These are phyloP conservation scores for Melinopterus prodromus DNA, from an alignment of 2,888 invertebrate genomes.

Conservation along the genomic window DNA sequence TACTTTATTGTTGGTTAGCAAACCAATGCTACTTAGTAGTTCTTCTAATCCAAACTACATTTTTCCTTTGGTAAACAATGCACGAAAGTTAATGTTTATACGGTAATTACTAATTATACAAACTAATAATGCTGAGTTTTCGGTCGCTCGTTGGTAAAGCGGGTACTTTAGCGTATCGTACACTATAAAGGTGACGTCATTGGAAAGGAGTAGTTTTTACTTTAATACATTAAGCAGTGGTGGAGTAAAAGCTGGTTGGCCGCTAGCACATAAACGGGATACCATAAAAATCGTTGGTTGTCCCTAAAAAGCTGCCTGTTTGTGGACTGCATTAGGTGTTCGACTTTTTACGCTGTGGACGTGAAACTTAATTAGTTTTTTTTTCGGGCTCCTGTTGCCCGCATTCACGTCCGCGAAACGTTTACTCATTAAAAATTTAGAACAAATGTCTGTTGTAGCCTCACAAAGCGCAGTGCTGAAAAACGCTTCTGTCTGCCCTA, in stretches of 20 bases:
- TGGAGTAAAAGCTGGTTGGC: background rate
- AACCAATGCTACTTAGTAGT: too few relatives aligned
- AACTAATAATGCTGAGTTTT: too few relatives aligned
- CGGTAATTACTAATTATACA: too few relatives aligned
- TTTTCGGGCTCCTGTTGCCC: background rate
- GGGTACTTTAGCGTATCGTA: too few relatives aligned
- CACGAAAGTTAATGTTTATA: too few relatives aligned
- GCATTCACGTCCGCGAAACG: background rate
- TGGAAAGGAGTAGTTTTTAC: too few relatives aligned
- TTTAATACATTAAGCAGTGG: background rate
- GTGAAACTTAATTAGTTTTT: background rate
- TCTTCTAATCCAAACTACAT: too few relatives aligned
- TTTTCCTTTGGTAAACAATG: too few relatives aligned
- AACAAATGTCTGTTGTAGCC: background rate
- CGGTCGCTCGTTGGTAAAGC: too few relatives aligned
- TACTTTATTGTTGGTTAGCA: too few relatives aligned
- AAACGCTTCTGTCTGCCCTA: background rate
- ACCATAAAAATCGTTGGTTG: background rate
- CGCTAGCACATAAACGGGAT: background rate
- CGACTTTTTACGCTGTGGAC: background rate
- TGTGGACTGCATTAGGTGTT: background rate
- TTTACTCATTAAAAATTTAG: slow-evolving; percentile 4
- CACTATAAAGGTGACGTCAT: too few relatives aligned
- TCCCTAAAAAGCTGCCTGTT: background rate
- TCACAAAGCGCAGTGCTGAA: background rate